Evolutionary conservation across 1,140 invertebrate genomes (phyloP), one percentile per base, ranked within the genome.

Genomic region (Ericerus pela): DNA sequence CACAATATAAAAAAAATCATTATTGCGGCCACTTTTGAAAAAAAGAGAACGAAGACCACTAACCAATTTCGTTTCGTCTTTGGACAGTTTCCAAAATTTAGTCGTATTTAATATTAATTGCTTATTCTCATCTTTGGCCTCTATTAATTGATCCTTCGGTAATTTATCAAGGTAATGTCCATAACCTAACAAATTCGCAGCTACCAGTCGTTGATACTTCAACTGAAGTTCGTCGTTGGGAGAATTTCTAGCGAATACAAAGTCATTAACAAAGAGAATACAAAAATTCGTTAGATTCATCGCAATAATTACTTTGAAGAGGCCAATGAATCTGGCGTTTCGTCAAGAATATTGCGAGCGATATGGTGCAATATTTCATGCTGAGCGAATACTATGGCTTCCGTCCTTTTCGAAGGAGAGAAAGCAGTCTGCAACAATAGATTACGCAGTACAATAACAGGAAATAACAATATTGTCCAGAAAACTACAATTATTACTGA

Each of bases 1-100:
- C 47, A 16, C n/a, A n/a, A n/a, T n/a, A n/a, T n/a, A n/a, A n/a
- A 14, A 47, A 10, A 10, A 47, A 11, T 14, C 10, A 11, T 12
- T 36, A 36, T 11, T 11, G n/a, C 16, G n/a, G n/a, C 31, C 10
- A 36, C 16, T 36, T 11, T 36, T 36, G 10, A 11, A 36, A 36
- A n/a, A n/a, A 36, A n/a, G n/a, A 10, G 31, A 11, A 36, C 16
- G 31, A n/a, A 11, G 10, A 36, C 27, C 26, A 30, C 24, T 29
- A 6, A 30, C 51, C n/a, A 28, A 31, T 53, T 53, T 53, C 18
- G 27, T 20, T 29, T 53, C 76, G 61, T 76, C 69, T 62, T 76
- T 80, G 8, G 71, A 65, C 31, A 80, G 74, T 63, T 82, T 85
- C 84, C 85, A 88, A 68, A 87, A 87, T 63, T 80, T 83, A 24